Evolutionary conservation across 1,140 invertebrate species (phyloP).

Genomic region (Atopsyche davidsoni): DNA sequence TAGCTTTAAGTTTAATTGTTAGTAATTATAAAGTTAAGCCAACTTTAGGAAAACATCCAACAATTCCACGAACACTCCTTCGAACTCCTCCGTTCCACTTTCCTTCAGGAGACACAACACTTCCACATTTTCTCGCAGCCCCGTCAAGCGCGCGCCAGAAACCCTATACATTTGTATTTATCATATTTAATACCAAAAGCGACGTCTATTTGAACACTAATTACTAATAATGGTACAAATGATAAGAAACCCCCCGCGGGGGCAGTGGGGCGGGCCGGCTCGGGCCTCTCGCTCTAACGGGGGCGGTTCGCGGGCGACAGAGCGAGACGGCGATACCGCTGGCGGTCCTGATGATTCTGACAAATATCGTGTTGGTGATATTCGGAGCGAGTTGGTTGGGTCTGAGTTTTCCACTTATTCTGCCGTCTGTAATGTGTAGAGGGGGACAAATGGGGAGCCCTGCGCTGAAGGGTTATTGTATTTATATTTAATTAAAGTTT

Average conservation of each 20-base stretch:
- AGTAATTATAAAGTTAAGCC: too few species aligned
- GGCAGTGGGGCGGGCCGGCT: conserved; percentile 1
- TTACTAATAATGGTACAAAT: conserved; percentile 30
- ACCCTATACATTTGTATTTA: conserved; percentile 30
- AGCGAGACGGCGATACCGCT: not conserved
- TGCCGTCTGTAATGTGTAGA: conserved; percentile 30
- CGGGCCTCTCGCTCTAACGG: not conserved
- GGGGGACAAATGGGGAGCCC: conserved; percentile 16
- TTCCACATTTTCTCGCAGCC: conserved; percentile 13
- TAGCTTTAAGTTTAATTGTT: too few species aligned
- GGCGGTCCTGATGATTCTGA: conserved; percentile 1
- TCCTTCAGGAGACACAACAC: conserved; percentile 12
- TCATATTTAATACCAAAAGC: conserved; percentile 29
- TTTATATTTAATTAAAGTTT: too few species aligned
- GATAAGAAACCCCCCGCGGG: conserved; percentile 26
- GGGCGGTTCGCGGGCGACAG: not conserved
- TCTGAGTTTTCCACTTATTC: conserved; percentile 30
- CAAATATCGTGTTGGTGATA: conserved; percentile 24
- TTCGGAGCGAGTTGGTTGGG: conserved; percentile 21
- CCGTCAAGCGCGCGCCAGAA: conserved; percentile 14
- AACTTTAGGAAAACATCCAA: too few species aligned
- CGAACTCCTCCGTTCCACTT: not conserved
- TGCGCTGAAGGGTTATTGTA: conserved; percentile 8
- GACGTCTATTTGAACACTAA: conserved; percentile 30
- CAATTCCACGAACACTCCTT: not conserved